A percentile compares a stretch with the other conserved stretches of the same genome.
phyloP scores from a whole-genome alignment of 1,140 invertebrate genomes.

The Plectus sambesii region DNA sequence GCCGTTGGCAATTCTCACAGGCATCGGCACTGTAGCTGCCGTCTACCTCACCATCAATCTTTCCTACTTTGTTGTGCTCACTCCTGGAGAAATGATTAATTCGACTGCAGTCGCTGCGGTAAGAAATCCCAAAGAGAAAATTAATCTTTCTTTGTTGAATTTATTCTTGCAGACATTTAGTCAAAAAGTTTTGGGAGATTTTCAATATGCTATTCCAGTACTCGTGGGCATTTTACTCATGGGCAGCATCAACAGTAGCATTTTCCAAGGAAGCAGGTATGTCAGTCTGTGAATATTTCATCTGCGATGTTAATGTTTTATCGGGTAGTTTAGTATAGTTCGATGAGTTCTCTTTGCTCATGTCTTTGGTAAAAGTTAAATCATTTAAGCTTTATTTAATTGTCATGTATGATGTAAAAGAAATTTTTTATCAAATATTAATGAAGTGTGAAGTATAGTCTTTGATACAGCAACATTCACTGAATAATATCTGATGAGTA shows the following conservation, averaged over 20 bases:
- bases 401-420: too few relatives aligned
- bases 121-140: too few relatives aligned
- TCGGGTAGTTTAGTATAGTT: too few relatives aligned
- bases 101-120: slow-evolving; percentile 82
- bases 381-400: too few relatives aligned
- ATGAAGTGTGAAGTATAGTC: too few relatives aligned
- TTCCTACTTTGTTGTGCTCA: slow-evolving; percentile 85
- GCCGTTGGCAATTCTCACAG: slow-evolving; percentile 82
- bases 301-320: too few relatives aligned
- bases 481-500: too few relatives aligned
- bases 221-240: slow-evolving; percentile 35
- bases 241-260: slow-evolving; percentile 37
- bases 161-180: slow-evolving; percentile 28
- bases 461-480: too few relatives aligned
- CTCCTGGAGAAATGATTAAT: slow-evolving; percentile 64
- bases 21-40: slow-evolving; percentile 74
- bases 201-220: slow-evolving; percentile 37
- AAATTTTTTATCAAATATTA: too few relatives aligned
- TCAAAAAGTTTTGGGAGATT: slow-evolving; percentile 30
- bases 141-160: neutral
- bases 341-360: too few relatives aligned
- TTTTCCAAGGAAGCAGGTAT: slow-evolving; percentile 39
- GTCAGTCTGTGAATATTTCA: too few relatives aligned
- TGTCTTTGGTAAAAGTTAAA: too few relatives aligned
- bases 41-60: slow-evolving; percentile 87